phyloP scores from a whole-genome alignment of 2,113 vertebrate genomes.

The Xyrauchen texanus region DNA sequence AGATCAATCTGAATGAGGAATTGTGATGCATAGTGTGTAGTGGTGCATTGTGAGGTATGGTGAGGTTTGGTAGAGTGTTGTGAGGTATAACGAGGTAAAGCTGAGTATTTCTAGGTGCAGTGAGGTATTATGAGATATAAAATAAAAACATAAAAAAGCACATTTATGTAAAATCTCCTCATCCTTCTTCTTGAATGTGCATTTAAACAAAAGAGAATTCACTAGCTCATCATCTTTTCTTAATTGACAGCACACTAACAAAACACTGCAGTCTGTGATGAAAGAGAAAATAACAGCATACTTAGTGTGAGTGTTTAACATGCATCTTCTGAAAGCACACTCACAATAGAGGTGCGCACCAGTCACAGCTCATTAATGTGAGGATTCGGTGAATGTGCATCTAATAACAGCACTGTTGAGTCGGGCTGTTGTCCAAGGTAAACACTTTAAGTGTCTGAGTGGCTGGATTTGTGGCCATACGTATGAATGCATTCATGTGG shows the following conservation, averaged over 20 bases:
- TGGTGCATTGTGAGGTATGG: too few relatives aligned
- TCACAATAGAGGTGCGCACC: background rate
- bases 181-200: background rate
- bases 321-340: background rate
- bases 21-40: too few relatives aligned
- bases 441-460: conserved; percentile 21
- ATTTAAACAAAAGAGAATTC: background rate
- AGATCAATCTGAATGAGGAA: too few relatives aligned
- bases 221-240: background rate
- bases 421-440: conserved; percentile 38
- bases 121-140: too few relatives aligned
- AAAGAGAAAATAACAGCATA: background rate
- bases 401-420: conserved; percentile 28
- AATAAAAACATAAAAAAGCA: too few relatives aligned
- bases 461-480: background rate
- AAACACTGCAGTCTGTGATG: background rate
- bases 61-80: too few relatives aligned
- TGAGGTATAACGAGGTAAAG: too few relatives aligned
- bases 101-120: too few relatives aligned
- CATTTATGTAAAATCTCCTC: too few relatives aligned
- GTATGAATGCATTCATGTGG: conserved; percentile 2
- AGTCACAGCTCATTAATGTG: conserved; percentile 10
- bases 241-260: background rate
- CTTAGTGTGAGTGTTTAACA: background rate
- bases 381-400: conserved; percentile 27